Base-by-base conservation (phyloP, 2,888 invertebrate genomes). In the Hoplodrina ambigua region DNA sequence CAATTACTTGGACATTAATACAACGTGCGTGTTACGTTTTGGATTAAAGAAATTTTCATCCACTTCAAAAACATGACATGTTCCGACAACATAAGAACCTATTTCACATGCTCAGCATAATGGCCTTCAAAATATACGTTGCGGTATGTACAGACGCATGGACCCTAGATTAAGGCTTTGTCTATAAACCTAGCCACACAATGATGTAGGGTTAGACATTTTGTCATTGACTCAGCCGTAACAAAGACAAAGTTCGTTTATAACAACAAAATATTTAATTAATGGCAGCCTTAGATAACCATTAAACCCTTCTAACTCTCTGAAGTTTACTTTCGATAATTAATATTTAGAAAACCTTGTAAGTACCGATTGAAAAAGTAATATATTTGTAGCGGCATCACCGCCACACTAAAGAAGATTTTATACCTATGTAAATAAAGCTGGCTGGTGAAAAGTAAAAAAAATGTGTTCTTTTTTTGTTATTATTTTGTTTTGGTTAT, bases 91-190 rank as follows among this genome's bases (percentile, higher is more conserved):
- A 3, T 49, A 25, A n/a, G 19, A 57, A 17, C 25, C 6, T 50
- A 54, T 57, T 50, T 10, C n/a, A 75, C 50, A 64, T 52, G 11
- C 52, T 50, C 4, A 50, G 10, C 4, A 25, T 37, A 52, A 58
- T 52, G 64, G 54, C 25, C 57, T 37, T 30, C 46, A 25, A 17
- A 61, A 19, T 49, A 37, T 11, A 25, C 46, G 20, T 19, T 17
- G 8, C 13, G 70, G 44, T 44, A 46, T 15, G 64, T 50, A 8
- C 37, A 37, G 37, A 37, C 58, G 55, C 53, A 68, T 59, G 30
- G 60, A 60, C 72, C 75, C 55, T 44, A 64, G 59, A 80, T 63
- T 52, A 56, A 33, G 11, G 20, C 46, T 66, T 63, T 61, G 58
- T 60, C 7, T 56, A 25, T 55, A 25, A 25, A 11, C 62, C 25